Percentiles rank a stretch among this genome's conserved stretches.
These are phyloP conservation scores for Caenorhabditis becei DNA, from an alignment of 2,888 invertebrate species.

Conservation along the genomic window DNA sequence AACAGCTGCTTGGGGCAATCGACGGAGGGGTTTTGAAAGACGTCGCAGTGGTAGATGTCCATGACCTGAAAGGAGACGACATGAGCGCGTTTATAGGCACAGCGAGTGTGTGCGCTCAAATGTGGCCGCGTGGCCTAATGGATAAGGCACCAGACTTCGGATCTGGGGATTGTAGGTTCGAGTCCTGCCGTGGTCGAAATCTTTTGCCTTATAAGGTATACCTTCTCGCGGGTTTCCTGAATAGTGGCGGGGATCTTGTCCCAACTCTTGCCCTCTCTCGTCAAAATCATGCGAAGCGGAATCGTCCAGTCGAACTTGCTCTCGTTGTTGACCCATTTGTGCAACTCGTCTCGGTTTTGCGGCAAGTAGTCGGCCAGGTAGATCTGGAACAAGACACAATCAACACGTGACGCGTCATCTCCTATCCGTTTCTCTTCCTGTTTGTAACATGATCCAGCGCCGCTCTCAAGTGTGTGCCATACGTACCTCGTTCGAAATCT, in stretches of 20 bases:
- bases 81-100: constrained; percentile 1
- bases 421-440: constrained; percentile 4
- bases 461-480: neutral
- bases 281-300: constrained; percentile 67
- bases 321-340: constrained; percentile 69
- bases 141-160: constrained; percentile 75
- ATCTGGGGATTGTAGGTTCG: constrained; percentile 73
- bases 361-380: constrained; percentile 80
- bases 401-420: constrained; percentile 27
- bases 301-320: constrained; percentile 74
- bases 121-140: constrained; percentile 74
- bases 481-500: constrained; percentile 72
- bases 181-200: constrained; percentile 71
- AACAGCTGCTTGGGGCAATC: constrained; percentile 67
- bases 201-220: constrained; percentile 21
- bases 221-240: constrained; percentile 71
- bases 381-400: constrained; percentile 65
- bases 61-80: constrained; percentile 58
- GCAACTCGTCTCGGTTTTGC: constrained; percentile 77
- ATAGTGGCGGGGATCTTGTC: constrained; percentile 62
- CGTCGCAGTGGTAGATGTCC: constrained; percentile 77
- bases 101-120: neutral
- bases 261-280: constrained; percentile 70
- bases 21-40: constrained; percentile 73
- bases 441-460: constrained; percentile 28